Evolutionary conservation across 2,113 vertebrate genomes (phyloP).

Genomic region (Myrmophylax atrothorax): DNA sequence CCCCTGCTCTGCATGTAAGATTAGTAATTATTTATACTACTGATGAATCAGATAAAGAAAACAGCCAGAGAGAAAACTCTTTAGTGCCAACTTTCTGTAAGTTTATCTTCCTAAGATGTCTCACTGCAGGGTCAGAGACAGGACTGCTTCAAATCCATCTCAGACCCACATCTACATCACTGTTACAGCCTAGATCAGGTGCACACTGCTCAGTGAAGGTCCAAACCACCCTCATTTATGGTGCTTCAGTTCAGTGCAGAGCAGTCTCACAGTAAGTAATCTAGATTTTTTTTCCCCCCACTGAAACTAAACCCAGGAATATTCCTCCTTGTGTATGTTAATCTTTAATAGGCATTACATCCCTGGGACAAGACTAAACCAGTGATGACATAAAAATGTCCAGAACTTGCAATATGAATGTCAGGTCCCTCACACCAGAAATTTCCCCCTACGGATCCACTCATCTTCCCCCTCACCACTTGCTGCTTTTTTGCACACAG

Average conservation of each 20-base stretch:
- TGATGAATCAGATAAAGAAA: not conserved
- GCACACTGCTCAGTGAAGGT: not conserved
- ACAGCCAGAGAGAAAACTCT: not conserved
- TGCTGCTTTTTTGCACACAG: not conserved
- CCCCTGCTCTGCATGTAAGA: not conserved
- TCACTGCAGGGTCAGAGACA: not conserved
- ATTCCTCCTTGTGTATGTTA: not conserved
- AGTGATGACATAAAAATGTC: not conserved
- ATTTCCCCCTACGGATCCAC: not conserved
- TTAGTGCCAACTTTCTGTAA: not conserved
- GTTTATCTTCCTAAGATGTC: not conserved
- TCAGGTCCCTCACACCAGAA: not conserved
- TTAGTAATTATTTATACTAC: not conserved
- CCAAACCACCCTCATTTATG: not conserved
- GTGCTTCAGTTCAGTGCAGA: not conserved
- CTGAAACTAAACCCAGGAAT: not conserved
- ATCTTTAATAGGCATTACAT: not conserved
- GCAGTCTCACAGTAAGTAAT: not conserved
- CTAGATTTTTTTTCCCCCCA: not conserved
- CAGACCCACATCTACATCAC: not conserved
- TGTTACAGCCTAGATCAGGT: not conserved
- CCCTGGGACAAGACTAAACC: not conserved
- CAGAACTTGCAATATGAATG: not conserved
- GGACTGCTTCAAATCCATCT: not conserved
- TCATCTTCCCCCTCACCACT: not conserved